phyloP scores from a whole-genome alignment of 2,797 vertebrate species.

The Anas bahamensis region DNA sequence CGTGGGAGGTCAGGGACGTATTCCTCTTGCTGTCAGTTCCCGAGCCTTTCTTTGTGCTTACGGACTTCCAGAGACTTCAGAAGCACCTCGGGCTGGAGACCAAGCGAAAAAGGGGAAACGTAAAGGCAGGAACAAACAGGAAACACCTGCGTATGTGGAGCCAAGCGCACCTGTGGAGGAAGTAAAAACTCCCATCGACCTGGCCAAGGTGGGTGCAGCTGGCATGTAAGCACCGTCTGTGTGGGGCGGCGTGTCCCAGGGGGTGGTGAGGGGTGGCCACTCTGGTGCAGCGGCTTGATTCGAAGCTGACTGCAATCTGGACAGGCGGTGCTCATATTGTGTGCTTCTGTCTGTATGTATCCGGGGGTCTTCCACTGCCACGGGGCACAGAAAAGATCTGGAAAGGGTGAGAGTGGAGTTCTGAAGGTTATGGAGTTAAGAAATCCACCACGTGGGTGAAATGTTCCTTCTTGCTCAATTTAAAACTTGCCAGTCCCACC shows the following conservation, averaged over 20 bases:
- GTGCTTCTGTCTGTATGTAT: not conserved
- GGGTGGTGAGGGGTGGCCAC: not conserved
- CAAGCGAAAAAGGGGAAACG: conserved; percentile 88
- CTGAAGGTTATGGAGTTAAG: not conserved
- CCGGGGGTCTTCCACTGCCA: not conserved
- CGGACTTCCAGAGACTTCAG: conserved; percentile 71
- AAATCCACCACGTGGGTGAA: not conserved
- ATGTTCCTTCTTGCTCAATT: not conserved
- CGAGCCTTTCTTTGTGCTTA: not conserved
- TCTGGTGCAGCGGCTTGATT: fast-evolving
- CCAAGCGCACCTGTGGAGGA: conserved; percentile 77
- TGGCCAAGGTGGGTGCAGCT: conserved; percentile 86
- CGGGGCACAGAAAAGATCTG: not conserved
- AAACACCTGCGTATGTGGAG: conserved; percentile 73
- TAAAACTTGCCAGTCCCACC: not conserved
- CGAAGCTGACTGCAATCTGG: not conserved
- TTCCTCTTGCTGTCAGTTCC: not conserved
- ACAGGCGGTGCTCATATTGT: fast-evolving
- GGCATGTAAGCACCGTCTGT: not conserved
- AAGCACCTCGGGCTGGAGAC: conserved; percentile 80
- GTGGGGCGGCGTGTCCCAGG: not conserved
- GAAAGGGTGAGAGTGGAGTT: not conserved
- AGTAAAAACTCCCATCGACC: conserved; percentile 95
- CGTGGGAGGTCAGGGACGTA: not conserved
- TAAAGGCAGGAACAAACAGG: conserved; percentile 94